phyloP scores from a whole-genome alignment of 2,113 vertebrate species.

The Mus pahari region DNA sequence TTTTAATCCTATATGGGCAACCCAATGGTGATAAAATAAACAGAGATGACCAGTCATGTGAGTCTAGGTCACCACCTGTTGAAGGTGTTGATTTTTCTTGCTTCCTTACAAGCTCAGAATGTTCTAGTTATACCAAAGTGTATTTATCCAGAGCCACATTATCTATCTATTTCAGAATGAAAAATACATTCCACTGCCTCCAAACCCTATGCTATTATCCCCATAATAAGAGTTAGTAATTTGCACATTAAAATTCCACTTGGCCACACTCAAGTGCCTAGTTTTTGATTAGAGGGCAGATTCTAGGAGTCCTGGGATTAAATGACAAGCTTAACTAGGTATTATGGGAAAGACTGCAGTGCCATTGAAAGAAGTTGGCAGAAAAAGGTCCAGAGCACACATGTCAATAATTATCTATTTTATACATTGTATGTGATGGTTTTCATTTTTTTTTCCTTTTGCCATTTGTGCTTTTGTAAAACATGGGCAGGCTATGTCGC shows the following conservation, averaged over 20 bases:
- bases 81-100: neutral
- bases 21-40: neutral
- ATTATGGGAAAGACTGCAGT: neutral
- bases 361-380: neutral
- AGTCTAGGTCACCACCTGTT: neutral
- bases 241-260: slow-evolving; percentile 37
- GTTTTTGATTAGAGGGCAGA: slow-evolving; percentile 25
- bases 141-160: neutral
- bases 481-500: neutral
- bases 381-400: neutral
- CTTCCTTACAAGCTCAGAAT: neutral
- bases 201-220: neutral
- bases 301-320: neutral
- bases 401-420: neutral
- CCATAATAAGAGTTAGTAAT: slow-evolving; percentile 16
- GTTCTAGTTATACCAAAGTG: neutral
- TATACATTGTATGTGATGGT: neutral
- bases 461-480: too few species aligned
- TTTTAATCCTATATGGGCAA: neutral
- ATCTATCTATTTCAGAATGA: neutral
- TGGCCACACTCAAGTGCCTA: slow-evolving; percentile 4
- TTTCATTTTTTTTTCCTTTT: neutral
- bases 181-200: slow-evolving; percentile 32
- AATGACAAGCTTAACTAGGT: neutral
- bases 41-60: rapidly evolving